Percentiles rank a stretch among this genome's conserved stretches.
These are phyloP conservation scores for Drosophila anceps DNA, from an alignment of 2,888 invertebrate genomes.

Conservation along the genomic window DNA sequence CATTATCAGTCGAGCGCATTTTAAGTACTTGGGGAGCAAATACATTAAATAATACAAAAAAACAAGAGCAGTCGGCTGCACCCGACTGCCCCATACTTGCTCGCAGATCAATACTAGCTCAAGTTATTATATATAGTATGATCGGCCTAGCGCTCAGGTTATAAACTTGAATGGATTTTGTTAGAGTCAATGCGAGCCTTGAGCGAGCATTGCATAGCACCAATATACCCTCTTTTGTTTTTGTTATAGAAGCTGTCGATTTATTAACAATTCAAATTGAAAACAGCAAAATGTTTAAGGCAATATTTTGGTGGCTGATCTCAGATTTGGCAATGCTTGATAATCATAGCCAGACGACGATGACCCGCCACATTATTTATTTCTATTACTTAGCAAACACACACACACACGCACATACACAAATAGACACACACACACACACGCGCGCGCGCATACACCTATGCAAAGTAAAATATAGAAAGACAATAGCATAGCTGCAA, in stretches of 20 bases:
- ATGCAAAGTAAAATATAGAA: not conserved
- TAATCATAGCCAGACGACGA: slow-evolving; percentile 22
- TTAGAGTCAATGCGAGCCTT: not conserved
- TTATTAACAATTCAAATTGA: slow-evolving; percentile 21
- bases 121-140: not conserved
- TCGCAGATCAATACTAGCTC: not conserved
- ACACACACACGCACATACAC: not conserved
- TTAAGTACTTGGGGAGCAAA: not conserved
- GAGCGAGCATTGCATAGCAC: not conserved
- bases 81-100: not conserved
- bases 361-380: slow-evolving; percentile 21
- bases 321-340: slow-evolving; percentile 38
- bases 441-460: not conserved
- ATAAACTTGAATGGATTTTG: not conserved
- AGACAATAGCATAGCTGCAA: not conserved
- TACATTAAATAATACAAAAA: not conserved
- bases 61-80: not conserved
- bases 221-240: not conserved
- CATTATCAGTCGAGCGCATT: slow-evolving; percentile 40
- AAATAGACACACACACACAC: not conserved
- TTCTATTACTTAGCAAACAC: slow-evolving; percentile 3
- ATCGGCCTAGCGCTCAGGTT: not conserved
- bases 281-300: not conserved
- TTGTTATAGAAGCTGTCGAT: slow-evolving; percentile 2
- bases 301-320: slow-evolving; percentile 23